Evolutionary conservation across 2,888 invertebrate genomes (phyloP).

Genomic region (Athalia circularis): DNA sequence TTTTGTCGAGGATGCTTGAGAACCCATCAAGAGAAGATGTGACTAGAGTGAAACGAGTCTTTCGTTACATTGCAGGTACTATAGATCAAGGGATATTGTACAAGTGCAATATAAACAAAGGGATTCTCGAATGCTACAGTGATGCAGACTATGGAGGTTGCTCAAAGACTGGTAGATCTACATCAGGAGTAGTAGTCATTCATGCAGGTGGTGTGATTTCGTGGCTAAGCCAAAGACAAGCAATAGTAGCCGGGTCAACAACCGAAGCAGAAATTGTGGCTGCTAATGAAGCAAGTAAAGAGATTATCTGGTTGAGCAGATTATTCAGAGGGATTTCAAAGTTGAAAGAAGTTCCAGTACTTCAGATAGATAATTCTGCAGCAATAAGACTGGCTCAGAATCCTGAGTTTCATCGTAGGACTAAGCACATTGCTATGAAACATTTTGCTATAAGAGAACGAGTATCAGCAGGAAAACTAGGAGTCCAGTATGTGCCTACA

Average conservation of each 20-base stretch:
- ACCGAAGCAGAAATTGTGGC: not conserved
- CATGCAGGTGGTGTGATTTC: no score
- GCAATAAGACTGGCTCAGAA: slow-evolving; percentile 1
- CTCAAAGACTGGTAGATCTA: slow-evolving; percentile 48
- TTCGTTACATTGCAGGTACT: slow-evolving; percentile 51
- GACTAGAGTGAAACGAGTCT: slow-evolving; percentile 50
- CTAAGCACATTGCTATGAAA: slow-evolving; percentile 3
- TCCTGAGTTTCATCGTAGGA: slow-evolving; percentile 1
- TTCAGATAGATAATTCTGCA: not conserved
- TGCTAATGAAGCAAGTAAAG: not conserved
- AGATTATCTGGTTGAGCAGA: not conserved
- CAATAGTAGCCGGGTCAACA: not conserved
- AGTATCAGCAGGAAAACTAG: not conserved
- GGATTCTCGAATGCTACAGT: slow-evolving; percentile 44
- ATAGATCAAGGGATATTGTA: slow-evolving; percentile 45
- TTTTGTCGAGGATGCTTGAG: slow-evolving; percentile 48
- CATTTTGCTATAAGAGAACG: not conserved
- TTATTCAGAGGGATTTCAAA: not conserved
- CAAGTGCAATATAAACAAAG: not conserved
- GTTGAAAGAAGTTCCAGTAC: not conserved
- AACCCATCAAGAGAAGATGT: slow-evolving; percentile 50
- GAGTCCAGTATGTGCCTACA: not conserved
- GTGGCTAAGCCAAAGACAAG: not conserved
- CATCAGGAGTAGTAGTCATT: slow-evolving; percentile 13
- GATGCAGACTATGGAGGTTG: slow-evolving; percentile 47